These are phyloP conservation scores for Trogon surrucura DNA, from an alignment of 2,113 vertebrate genomes.

Conservation along the genomic window DNA sequence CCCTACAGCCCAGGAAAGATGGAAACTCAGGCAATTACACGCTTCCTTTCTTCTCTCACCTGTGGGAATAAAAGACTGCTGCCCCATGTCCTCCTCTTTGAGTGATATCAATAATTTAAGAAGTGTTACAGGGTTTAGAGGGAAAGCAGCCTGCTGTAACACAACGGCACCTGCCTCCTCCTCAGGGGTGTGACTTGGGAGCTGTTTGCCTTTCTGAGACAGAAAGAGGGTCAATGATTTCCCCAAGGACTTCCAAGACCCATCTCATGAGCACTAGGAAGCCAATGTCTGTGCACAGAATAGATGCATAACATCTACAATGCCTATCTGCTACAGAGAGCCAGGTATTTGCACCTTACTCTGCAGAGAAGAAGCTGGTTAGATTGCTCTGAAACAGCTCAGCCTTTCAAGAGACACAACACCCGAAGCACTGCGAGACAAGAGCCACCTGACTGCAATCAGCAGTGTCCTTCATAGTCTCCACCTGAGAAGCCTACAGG, in stretches of 20 bases:
- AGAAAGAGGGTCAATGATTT: background rate
- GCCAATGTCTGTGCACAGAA: background rate
- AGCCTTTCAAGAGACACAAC: background rate
- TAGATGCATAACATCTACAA: background rate
- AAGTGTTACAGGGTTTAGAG: background rate
- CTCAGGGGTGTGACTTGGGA: accelerated
- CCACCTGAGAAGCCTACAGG: background rate
- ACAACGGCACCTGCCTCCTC: background rate
- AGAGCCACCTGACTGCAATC: accelerated
- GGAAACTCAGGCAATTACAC: background rate
- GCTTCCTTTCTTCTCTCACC: background rate
- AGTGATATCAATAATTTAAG: slow-evolving; percentile 34
- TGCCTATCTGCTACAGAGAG: background rate
- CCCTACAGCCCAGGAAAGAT: background rate
- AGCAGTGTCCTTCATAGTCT: background rate
- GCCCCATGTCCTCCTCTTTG: background rate
- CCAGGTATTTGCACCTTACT: background rate
- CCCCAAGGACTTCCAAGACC: background rate
- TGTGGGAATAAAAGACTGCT: background rate
- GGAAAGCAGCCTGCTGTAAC: background rate
- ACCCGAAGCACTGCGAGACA: background rate
- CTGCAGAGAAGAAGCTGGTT: background rate
- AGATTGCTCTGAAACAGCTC: background rate
- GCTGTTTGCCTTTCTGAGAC: background rate
- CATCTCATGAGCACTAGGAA: background rate